Conservation (phyloP, 2,888 invertebrate genomes). For the Heliconius charithonia region DNA sequence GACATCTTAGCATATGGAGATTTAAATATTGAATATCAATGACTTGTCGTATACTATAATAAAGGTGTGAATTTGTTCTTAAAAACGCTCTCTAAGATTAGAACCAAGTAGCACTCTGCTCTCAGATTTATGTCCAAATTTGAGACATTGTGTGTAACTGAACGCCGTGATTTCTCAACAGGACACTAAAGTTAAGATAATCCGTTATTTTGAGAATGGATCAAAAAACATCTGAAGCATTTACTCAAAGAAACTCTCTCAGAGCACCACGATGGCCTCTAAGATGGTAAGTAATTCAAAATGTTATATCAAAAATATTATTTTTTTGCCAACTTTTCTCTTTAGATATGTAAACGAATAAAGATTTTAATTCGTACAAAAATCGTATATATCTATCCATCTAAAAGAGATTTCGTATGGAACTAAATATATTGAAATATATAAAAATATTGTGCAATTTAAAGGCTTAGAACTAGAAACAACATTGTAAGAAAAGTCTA, state of each 20-base stretch:
- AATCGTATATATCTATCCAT: too few relatives aligned
- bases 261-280: too few relatives aligned
- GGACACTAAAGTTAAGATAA: not conserved
- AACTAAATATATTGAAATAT: not conserved
- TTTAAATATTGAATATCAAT: slow-evolving; percentile 4
- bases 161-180: not conserved
- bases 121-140: not conserved
- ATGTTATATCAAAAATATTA: too few relatives aligned
- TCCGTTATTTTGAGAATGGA: too few relatives aligned
- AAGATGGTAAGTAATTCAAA: not conserved
- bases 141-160: not conserved
- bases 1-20: not conserved
- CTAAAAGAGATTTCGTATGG: too few relatives aligned
- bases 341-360: not conserved
- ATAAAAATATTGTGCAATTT: not conserved
- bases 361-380: not conserved
- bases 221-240: too few relatives aligned
- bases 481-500: not conserved
- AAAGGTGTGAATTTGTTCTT: too few relatives aligned
- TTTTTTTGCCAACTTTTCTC: too few relatives aligned
- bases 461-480: not conserved
- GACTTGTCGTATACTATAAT: not conserved
- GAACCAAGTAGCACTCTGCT: not conserved
- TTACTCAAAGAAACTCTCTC: too few relatives aligned
- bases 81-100: not conserved